Conservation (phyloP, 2,797 vertebrate genomes). For the Myripristis murdjan region DNA sequence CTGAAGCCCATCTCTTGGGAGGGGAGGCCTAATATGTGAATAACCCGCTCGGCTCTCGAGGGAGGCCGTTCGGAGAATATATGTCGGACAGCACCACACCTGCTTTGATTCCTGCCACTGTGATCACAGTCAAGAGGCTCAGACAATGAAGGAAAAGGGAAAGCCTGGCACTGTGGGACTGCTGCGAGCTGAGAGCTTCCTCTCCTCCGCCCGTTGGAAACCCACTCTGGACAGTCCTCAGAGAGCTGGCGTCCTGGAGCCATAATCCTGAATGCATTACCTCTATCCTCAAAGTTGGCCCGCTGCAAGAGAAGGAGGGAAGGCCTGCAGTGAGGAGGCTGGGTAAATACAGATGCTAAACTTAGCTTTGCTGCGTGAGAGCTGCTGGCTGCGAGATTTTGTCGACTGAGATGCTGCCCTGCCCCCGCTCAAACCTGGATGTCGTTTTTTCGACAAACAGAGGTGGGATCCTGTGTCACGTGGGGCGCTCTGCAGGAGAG, state of each 20-base stretch:
- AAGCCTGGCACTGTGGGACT: slow-evolving; percentile 11
- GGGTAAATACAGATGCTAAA: slow-evolving; percentile 19
- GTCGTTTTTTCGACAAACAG: slow-evolving; percentile 21
- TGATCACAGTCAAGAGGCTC: slow-evolving; percentile 44
- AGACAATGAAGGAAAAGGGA: slow-evolving; percentile 14
- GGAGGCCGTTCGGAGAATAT: slow-evolving; percentile 34
- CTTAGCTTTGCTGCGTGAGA: slow-evolving; percentile 11
- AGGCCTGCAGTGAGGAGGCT: slow-evolving; percentile 1
- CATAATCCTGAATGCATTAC: slow-evolving; percentile 44
- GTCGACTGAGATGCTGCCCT: slow-evolving; percentile 6
- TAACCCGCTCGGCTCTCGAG: slow-evolving; percentile 37
- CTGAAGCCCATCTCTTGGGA: slow-evolving; percentile 31
- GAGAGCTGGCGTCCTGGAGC: slow-evolving; percentile 21
- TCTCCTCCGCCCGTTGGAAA: slow-evolving; percentile 17
- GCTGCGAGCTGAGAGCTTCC: slow-evolving; percentile 5
- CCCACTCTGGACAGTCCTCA: slow-evolving; percentile 20
- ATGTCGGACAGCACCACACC: slow-evolving; percentile 16
- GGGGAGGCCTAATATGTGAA: slow-evolving; percentile 38
- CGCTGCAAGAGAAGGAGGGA: slow-evolving; percentile 1
- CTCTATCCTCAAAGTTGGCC: slow-evolving; percentile 30
- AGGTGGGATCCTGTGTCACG: background rate
- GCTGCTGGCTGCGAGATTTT: background rate
- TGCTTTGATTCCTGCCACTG: slow-evolving; percentile 20
- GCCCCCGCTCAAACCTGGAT: slow-evolving; percentile 12
- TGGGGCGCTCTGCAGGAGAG: background rate